Base-by-base conservation (phyloP, 2,888 invertebrate species). In the Dicycla oo region DNA sequence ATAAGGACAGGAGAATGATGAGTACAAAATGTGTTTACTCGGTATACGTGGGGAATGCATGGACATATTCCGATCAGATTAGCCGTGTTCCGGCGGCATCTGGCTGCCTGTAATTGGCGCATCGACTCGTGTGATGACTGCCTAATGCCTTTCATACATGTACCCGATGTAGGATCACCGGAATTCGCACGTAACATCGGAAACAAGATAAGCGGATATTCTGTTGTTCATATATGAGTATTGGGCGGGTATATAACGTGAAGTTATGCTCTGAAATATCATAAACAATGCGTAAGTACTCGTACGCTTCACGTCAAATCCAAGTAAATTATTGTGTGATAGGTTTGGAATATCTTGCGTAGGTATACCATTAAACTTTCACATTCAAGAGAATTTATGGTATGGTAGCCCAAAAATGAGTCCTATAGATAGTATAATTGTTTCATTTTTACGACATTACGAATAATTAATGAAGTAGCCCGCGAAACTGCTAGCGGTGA, bases 31-130 rank as follows among this genome's bases (percentile, higher is more conserved):
- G 34, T 68, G 58, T 68, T 56, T 60, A 78, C 56, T 40, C 45
- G 47, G 18, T 73, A 30, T 65, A 67, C 63, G 53, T 72, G 57
- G 45, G 54, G 64, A 71, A 78, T 69, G 68, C 54, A 75, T 78
- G 26, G 60, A 75, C 68, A 74, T 73, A 80, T 69, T 54, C 54
- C 56, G 47, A 73, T 82, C 67, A 60, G 70, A 81, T 81, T 73
- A 78, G 51, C 40, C 11, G 34, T 38, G 72, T 78, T 75, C 57
- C 60, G 61, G 65, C 54, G 26, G 26, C 47, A 51, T 51, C 57
- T 49, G 45, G 58, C 57, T 47, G 51, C 40, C 23, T 38, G 34
- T 74, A 81, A 81, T 81, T 69, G 64, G 69, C 67, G 49, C 43
- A 62, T 68, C 60, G 72, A 73, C 45, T 61, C 72, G 68, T 68